Base-by-base conservation (phyloP, 2,888 invertebrate species). In the Rotaria magnacalcarata region DNA sequence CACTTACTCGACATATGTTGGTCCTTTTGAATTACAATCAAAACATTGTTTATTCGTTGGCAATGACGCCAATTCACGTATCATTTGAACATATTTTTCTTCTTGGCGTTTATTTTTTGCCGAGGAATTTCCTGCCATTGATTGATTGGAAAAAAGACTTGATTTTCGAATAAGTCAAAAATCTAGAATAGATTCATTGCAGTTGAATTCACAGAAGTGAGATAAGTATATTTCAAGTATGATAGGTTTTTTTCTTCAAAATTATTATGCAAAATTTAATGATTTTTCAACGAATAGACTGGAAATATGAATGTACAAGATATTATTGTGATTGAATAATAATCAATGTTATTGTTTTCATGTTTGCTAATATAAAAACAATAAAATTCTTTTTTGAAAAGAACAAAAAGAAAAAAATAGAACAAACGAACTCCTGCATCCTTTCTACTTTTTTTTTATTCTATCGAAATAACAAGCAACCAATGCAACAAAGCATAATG, bases 41-140 rank as follows among this genome's bases (percentile, higher is more conserved):
- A 84, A 84, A 56, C 84, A 84, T 84, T 84, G 54, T 84, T 56
- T 84, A 54, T 84, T 84, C 47, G n/a, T 24, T 47, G 80, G 80
- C 47, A 80, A 80, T 10, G 80, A 21, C 10, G 80, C 43, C 19
- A 80, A 80, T 24, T 80, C 80, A 43, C 80, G 43, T 47, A 80
- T 80, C 80, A 80, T 43, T 80, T 80, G 80, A 43, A 80, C 80
- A 47, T 80, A 80, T n/a, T 80, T 80, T 80, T 80, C 80, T 80
- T 80, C 80, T 24, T 80, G 80, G n/a, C 47, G 43, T 80, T 80
- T 80, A 14, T 43, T 47, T 80, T 80, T 80, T 80, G 80, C 10
- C 47, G 80, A 24, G 5, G 43, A 11, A 43, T 34, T 43, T 10
- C 47, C 43, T 47, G 80, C 80, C 80, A 80, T 80, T 67, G 19